phyloP scores from a whole-genome alignment of 2,888 invertebrate genomes.

The Drosophila suboccidentalis region DNA sequence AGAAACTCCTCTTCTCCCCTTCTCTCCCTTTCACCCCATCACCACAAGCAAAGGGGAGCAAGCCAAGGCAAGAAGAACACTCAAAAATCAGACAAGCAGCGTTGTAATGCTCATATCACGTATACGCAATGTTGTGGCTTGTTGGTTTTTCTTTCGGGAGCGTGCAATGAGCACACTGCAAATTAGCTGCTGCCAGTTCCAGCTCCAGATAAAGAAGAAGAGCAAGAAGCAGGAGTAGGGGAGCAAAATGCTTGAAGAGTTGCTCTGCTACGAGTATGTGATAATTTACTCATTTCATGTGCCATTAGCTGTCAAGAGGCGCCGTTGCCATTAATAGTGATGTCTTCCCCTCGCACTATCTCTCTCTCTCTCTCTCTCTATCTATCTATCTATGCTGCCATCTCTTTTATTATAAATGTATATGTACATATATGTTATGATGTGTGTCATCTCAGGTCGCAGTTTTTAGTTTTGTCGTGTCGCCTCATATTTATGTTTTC shows the following conservation, averaged over 20 bases:
- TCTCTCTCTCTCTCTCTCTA: neutral
- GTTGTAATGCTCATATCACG: slow-evolving; percentile 71
- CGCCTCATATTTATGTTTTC: slow-evolving; percentile 68
- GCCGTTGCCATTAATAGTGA: slow-evolving; percentile 44
- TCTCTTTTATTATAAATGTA: neutral
- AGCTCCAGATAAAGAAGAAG: slow-evolving; percentile 11
- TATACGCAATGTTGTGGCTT: slow-evolving; percentile 80
- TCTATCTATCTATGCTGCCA: neutral
- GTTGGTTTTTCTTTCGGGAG: slow-evolving; percentile 67
- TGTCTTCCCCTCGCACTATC: neutral
- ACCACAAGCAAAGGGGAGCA: slow-evolving; percentile 2
- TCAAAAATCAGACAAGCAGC: slow-evolving; percentile 39
- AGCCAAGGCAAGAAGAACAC: slow-evolving; percentile 2
- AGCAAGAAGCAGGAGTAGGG: neutral
- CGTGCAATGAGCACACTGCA: slow-evolving; percentile 60
- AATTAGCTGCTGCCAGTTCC: slow-evolving; percentile 62
- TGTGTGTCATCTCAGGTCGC: slow-evolving; percentile 10
- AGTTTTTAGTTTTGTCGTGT: slow-evolving; percentile 30
- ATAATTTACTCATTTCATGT: slow-evolving; percentile 82
- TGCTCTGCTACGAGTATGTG: slow-evolving; percentile 51
- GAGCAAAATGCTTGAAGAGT: slow-evolving; percentile 2
- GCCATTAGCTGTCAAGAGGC: slow-evolving; percentile 75
- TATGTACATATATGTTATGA: slow-evolving; percentile 9
- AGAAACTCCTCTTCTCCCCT: slow-evolving; percentile 15
- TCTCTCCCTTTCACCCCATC: neutral